Evolutionary conservation across 2,797 vertebrate species (phyloP), one percentile per base, ranked within the genome.

Genomic region (Megaceryle alcyon): DNA sequence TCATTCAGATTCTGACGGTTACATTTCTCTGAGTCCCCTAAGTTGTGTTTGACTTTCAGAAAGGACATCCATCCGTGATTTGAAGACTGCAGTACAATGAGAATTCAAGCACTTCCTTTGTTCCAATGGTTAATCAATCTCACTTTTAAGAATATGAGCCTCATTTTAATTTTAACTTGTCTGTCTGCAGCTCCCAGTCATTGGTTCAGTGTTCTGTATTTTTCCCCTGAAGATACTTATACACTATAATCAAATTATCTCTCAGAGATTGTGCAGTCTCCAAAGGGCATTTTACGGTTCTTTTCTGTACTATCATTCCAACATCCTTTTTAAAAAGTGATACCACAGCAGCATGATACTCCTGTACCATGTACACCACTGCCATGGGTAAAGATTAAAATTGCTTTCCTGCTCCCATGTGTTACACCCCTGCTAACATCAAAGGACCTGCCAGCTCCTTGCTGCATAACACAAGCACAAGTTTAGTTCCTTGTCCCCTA

Each of bases 111-210:
- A 85, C 84, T 94, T 88, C 78, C 65, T 95, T 93, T 96, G 88
- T 96, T 96, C 71, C 86, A 93, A 43, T 75, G 94, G 82, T 87
- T 95, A 96, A 97, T 96, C 95, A 94, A 91, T 93, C 95, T 95
- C 88, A 92, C 88, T 96, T 92, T 92, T 93, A 93, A 87, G 93
- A 89, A 87, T 91, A 92, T 91, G 81, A 92, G 72, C 79, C 79
- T 97, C 84, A 95, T 96, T 97, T 95, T 93, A 96, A 94, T 96
- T 95, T 95, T 85, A 96, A 93, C 71, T 93, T 81, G 78, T 68
- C 86, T 95, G 57, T 89, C 91, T 71, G 72, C 69, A 96, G 88
- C 79, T 95, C 61, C 57, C 48, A 85, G 60, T 46, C 91, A 89
- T 87, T 80, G 75, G 88, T 82, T 94, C 71, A 54, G 33, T 59